Evolutionary conservation across 2,797 vertebrate genomes (phyloP), one percentile per base, ranked within the genome.

Genomic region (Craterocephalus amniculus): DNA sequence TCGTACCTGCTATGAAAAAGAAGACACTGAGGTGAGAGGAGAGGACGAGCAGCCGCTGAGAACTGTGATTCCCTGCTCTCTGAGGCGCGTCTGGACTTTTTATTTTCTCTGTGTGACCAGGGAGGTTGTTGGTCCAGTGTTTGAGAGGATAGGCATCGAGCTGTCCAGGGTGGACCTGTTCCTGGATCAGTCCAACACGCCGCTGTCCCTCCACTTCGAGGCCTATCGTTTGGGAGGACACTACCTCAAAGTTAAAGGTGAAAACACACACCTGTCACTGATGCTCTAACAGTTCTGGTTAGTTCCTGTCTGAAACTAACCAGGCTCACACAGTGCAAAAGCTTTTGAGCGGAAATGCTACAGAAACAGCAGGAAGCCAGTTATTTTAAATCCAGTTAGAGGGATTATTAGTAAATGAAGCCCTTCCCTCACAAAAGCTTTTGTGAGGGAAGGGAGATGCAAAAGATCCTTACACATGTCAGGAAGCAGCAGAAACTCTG

Each of bases 161-260:
- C 86, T 95, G 73, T 91, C 92, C 61, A 94, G 91, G 49, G 96
- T 98, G 61, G 93, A 98, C 34, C 86, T 99, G 88, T 99, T 97
- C 87, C 89, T 99, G 91, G 98, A 99, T 83, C 97, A 99, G 89
- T 99, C 98, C 70, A 96, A 97, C 93, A 99, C 98, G 0, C 96
- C 98, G 0, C 93, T 99, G 66, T 97, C 94, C 1, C 96, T 99
- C 32, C 93, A 95, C 83, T 99, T 98, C 0, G 98, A 99, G 91
- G 96, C 97, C 0, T 99, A 96, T 79, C 94, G 94, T 64, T 97
- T 99, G 0, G 97, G 98, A 75, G 98, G 98, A 66, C 97, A 96
- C 89, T 96, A 96, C 91, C 94, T 99, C 75, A 94, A 96, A 70
- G 97, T 99, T 24, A 99, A 95, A 97, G 98, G 98, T 99, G 84